Percentiles rank a stretch among this genome's conserved stretches.
Conservation (phyloP, 2,797 vertebrate genomes). For the Huso huso region DNA sequence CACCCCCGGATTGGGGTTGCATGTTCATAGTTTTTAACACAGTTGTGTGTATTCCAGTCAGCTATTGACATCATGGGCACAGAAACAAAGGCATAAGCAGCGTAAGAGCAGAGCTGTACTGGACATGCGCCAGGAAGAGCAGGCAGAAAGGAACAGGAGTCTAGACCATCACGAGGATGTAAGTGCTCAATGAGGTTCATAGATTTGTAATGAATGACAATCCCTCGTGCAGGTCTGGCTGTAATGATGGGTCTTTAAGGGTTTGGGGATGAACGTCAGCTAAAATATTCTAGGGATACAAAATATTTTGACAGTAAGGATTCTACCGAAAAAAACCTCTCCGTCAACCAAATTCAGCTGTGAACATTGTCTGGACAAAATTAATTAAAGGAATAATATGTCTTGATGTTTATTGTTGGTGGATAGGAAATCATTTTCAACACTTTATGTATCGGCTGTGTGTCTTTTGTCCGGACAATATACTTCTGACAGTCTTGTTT, state of each 20-base stretch:
- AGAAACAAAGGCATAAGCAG: conserved; percentile 71
- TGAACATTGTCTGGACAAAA: background rate
- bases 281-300: no score
- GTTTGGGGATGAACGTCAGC: no score
- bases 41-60: conserved; percentile 45
- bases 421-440: background rate
- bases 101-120: conserved; percentile 51
- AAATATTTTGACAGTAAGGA: conserved; percentile 13
- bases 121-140: conserved; percentile 27
- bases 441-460: background rate
- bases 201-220: no score
- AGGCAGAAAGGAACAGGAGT: conserved; percentile 25
- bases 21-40: no score
- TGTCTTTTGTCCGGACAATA: no score
- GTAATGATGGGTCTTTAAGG: no score
- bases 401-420: background rate
- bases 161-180: conserved; percentile 46
- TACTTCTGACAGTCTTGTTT: no score
- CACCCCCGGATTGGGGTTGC: no score
- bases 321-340: background rate
- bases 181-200: conserved; percentile 24
- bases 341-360: background rate
- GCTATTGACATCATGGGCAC: conserved; percentile 86
- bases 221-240: no score
- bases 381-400: background rate